Evolutionary conservation across 2,888 invertebrate genomes (phyloP).

Genomic region (Drosophila multiciliata): DNA sequence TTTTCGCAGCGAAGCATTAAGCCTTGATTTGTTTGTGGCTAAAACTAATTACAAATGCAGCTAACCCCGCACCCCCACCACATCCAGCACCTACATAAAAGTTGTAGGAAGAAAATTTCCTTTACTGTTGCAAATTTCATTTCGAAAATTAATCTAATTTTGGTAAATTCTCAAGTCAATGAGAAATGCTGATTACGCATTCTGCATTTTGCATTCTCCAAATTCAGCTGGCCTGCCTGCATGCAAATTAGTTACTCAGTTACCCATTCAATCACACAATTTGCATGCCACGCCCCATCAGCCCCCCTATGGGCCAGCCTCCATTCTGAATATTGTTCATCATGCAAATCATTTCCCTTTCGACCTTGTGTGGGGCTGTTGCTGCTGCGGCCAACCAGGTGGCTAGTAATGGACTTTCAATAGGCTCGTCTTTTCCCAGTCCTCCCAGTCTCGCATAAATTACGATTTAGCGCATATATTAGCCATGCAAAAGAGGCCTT

Average conservation of each 20-base stretch:
- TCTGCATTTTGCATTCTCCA: conserved; percentile 34
- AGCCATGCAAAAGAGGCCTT: conserved; percentile 7
- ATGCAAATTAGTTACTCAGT: conserved; percentile 62
- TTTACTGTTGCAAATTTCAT: conserved; percentile 62
- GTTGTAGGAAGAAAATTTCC: conserved; percentile 42
- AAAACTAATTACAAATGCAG: conserved; percentile 76
- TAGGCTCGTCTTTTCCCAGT: conserved; percentile 31
- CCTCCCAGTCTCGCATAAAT: conserved; percentile 8
- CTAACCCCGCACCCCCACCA: conserved; percentile 10
- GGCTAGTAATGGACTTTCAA: conserved; percentile 61
- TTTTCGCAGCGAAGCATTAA: conserved; percentile 63
- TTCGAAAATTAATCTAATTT: conserved; percentile 78
- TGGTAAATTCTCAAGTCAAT: conserved; percentile 54
- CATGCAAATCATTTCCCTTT: conserved; percentile 60
- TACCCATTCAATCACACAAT: conserved; percentile 23
- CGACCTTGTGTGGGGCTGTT: conserved; percentile 16
- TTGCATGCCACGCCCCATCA: conserved; percentile 22
- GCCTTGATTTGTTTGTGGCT: conserved; percentile 70
- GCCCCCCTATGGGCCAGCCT: not conserved
- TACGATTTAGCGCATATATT: conserved; percentile 31
- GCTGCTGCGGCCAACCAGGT: conserved; percentile 44
- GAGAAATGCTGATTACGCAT: conserved; percentile 78
- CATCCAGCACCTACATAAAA: not conserved
- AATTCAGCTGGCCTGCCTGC: conserved; percentile 42
- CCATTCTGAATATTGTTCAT: conserved; percentile 46